Conservation (phyloP, 2,888 invertebrate genomes). For the Dendrolimus pini region DNA sequence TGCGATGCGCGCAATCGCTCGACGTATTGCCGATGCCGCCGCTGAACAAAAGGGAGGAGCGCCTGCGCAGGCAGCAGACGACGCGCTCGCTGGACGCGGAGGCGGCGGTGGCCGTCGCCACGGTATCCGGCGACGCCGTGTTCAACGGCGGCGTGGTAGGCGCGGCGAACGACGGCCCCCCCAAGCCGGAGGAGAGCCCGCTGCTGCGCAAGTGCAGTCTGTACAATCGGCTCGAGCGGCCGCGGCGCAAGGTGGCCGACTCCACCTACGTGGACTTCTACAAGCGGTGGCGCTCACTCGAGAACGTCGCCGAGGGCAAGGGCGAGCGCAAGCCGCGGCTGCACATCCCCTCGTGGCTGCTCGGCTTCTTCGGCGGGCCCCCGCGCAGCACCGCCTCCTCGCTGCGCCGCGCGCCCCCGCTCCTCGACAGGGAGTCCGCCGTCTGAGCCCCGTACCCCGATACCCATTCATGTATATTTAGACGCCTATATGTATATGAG, state of each 20-base stretch:
- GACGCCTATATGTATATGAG: constrained; percentile 54
- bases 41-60: constrained; percentile 19
- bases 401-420: constrained; percentile 59
- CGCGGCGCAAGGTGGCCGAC: constrained; percentile 56
- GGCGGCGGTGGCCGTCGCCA: constrained; percentile 43
- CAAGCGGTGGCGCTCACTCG: constrained; percentile 88
- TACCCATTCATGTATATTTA: constrained; percentile 11
- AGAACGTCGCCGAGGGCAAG: constrained; percentile 76
- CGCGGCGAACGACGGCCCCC: constrained; percentile 46
- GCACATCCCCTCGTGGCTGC: constrained; percentile 83
- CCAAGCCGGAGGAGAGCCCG: constrained; percentile 60
- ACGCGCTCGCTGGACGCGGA: constrained; percentile 55
- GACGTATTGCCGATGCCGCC: constrained; percentile 30
- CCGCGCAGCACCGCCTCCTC: constrained; percentile 78
- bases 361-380: constrained; percentile 84
- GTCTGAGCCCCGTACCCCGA: constrained; percentile 30
- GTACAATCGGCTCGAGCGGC: constrained; percentile 50
- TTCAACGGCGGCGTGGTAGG: constrained; percentile 65
- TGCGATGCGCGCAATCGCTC: constrained; percentile 45
- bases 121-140: constrained; percentile 51
- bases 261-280: constrained; percentile 68
- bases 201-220: constrained; percentile 63
- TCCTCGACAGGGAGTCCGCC: constrained; percentile 67
- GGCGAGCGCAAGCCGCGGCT: constrained; percentile 77
- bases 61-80: constrained; percentile 40